Base-by-base conservation (phyloP, 2,888 invertebrate species). In the Tipula lateralis region DNA sequence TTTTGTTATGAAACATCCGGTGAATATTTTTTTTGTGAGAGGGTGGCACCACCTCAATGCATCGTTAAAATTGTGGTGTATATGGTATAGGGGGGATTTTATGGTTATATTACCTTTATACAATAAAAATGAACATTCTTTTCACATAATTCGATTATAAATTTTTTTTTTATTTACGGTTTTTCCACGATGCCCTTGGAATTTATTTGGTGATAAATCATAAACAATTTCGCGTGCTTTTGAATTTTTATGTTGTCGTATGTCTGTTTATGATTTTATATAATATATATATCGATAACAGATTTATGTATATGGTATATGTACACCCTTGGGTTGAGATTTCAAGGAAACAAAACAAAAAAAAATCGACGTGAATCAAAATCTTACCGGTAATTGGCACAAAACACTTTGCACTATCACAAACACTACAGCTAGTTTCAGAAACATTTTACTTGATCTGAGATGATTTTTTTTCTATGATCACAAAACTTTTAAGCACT, bases 341-440 rank as follows among this genome's bases (percentile, higher is more conserved):
- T n/a, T n/a, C n/a, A n/a, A n/a, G n/a, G n/a, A n/a, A n/a, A n/a
- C n/a, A n/a, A n/a, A n/a, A n/a, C n/a, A n/a, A n/a, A n/a, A n/a
- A n/a, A n/a, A n/a, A n/a, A n/a, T n/a, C n/a, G n/a, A n/a, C n/a
- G n/a, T n/a, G n/a, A n/a, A n/a, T n/a, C n/a, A 83, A 83, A 16
- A 1, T 9, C 66, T 83, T 83, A 83, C 83, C 83, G 32, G 83
- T 83, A 34, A 34, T 16, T 34, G 83, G 34, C 83, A 83, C 83
- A 83, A 30, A 83, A 83, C 83, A 34, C 19, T 83, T 83, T 83
- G 83, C 83, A 34, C 32, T 30, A 32, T 34, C 32, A 83, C 32
- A 9, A 34, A 16, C 1, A 83, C 83, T 16, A 83, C 34, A 12
- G 34, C 32, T 34, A 83, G 34, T 30, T 34, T 34, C 34, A 83